Evolutionary conservation across 2,888 invertebrate genomes (phyloP).

Genomic region (Elysia crispata): DNA sequence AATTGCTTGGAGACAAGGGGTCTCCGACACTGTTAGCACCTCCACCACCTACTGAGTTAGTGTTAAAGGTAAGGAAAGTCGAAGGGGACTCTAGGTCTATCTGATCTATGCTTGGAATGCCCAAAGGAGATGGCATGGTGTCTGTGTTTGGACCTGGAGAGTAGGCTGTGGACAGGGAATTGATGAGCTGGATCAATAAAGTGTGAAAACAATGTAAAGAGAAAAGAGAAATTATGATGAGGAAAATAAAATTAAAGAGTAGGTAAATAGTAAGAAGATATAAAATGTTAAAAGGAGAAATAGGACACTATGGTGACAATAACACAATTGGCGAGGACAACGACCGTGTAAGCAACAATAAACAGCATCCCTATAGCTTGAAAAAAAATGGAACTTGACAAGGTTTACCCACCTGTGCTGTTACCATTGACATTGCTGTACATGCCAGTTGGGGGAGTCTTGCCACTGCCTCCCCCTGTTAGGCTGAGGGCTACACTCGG

Average conservation of each 20-base stretch:
- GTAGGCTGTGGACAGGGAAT: constrained; percentile 27
- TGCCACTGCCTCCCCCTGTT: constrained; percentile 37
- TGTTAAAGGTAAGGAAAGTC: constrained; percentile 35
- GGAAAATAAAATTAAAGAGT: no score
- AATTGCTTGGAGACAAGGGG: constrained; percentile 15
- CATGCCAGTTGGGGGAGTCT: background rate
- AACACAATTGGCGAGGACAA: background rate
- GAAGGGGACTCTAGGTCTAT: constrained; percentile 43
- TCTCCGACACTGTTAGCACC: constrained; percentile 47
- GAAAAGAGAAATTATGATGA: no score
- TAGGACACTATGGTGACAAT: background rate
- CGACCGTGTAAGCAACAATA: background rate
- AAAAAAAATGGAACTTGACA: no score
- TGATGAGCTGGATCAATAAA: no score
- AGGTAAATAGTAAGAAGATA: background rate
- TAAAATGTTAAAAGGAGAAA: background rate
- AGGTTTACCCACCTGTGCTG: constrained; percentile 17
- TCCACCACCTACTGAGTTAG: constrained; percentile 38
- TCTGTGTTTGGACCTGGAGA: constrained; percentile 37
- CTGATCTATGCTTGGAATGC: constrained; percentile 26
- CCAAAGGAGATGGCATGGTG: constrained; percentile 37
- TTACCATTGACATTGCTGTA: constrained; percentile 27
- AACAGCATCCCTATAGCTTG: background rate
- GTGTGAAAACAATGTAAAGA: no score
- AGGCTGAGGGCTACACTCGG: constrained; percentile 26